Percentiles rank a stretch among this genome's conserved stretches.
These are phyloP conservation scores for Harpalus rufipes DNA, from an alignment of 2,888 invertebrate species.

Conservation along the genomic window DNA sequence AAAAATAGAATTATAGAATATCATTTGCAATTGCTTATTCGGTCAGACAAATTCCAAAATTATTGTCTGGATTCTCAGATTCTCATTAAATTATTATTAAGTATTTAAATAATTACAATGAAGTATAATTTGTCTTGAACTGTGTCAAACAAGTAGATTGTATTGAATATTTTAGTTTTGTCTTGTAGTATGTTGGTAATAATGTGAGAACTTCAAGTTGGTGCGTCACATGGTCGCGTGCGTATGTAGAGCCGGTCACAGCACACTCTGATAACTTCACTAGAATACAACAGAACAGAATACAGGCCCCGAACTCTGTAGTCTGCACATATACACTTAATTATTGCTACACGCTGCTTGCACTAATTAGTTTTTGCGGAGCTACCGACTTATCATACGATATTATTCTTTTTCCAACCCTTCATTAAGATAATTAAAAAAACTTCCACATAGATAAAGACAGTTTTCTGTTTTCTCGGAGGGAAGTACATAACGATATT, in stretches of 20 bases:
- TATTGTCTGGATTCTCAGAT: too few relatives aligned
- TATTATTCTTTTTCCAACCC: slow-evolving; percentile 59
- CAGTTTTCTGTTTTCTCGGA: not conserved
- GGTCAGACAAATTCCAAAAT: too few relatives aligned
- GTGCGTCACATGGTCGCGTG: slow-evolving; percentile 52
- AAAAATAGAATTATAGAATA: too few relatives aligned
- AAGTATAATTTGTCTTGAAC: not conserved
- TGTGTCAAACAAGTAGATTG: not conserved
- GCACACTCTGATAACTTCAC: slow-evolving; percentile 62
- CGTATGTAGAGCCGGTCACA: slow-evolving; percentile 54
- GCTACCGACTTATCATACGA: slow-evolving; percentile 32
- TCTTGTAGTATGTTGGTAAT: not conserved
- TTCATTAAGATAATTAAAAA: slow-evolving; percentile 60
- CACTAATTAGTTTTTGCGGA: slow-evolving; percentile 64
- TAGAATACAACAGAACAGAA: slow-evolving; percentile 25
- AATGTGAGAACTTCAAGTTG: not conserved
- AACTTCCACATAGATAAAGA: slow-evolving; percentile 8
- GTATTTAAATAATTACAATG: not conserved
- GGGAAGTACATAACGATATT: slow-evolving; percentile 20
- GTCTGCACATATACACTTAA: slow-evolving; percentile 46
- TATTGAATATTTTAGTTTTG: not conserved
- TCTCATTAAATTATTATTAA: too few relatives aligned
- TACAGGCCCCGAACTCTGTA: slow-evolving; percentile 23
- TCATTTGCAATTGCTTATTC: too few relatives aligned
- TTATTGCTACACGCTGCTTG: slow-evolving; percentile 61